These are phyloP conservation scores for Agonopterix subpropinquella DNA, from an alignment of 2,888 invertebrate genomes.

Conservation along the genomic window DNA sequence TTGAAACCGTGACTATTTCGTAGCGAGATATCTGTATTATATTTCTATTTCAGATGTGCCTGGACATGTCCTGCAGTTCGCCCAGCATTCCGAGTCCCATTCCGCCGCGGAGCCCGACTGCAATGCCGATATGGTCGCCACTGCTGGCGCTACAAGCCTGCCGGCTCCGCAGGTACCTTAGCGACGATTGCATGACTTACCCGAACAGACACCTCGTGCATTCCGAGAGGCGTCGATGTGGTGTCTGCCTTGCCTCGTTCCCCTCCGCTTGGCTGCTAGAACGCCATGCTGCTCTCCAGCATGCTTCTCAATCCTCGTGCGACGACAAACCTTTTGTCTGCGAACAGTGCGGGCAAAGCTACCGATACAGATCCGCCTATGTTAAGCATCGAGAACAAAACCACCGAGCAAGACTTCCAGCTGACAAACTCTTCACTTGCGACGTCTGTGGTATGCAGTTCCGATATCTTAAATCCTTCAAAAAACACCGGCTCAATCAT, in stretches of 20 bases:
- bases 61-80: slow-evolving; percentile 60
- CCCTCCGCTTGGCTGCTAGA: slow-evolving; percentile 92
- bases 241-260: slow-evolving; percentile 90
- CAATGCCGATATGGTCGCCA: slow-evolving; percentile 65
- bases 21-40: background rate
- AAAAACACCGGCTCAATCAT: slow-evolving; percentile 92
- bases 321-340: slow-evolving; percentile 94
- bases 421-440: slow-evolving; percentile 92
- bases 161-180: slow-evolving; percentile 64
- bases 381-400: slow-evolving; percentile 89
- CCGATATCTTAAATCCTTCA: slow-evolving; percentile 91
- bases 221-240: slow-evolving; percentile 78
- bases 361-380: slow-evolving; percentile 88
- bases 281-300: slow-evolving; percentile 89
- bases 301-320: slow-evolving; percentile 78
- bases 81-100: slow-evolving; percentile 46
- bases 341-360: slow-evolving; percentile 93
- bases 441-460: slow-evolving; percentile 96
- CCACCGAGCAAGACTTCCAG: slow-evolving; percentile 89
- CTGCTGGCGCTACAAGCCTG: slow-evolving; percentile 65
- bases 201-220: slow-evolving; percentile 51
- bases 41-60: slow-evolving; percentile 48
- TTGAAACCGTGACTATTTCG: background rate
- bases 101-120: slow-evolving; percentile 49
- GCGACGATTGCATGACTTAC: slow-evolving; percentile 69